Conservation (phyloP, 2,888 invertebrate genomes). For the Gymnosoma rotundatum region DNA sequence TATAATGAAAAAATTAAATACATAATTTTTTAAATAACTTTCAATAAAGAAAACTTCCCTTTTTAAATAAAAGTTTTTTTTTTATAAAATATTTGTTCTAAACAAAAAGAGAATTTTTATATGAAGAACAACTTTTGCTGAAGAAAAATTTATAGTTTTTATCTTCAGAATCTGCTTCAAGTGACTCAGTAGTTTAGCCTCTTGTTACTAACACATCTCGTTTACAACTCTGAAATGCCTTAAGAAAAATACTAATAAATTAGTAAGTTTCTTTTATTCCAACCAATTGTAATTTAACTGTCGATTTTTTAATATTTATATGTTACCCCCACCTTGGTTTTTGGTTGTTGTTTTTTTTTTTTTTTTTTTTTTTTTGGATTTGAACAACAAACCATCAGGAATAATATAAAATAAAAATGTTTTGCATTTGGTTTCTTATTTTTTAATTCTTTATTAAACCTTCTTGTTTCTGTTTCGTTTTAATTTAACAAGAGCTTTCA, state of each 20-base stretch:
- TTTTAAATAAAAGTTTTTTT: too few species aligned
- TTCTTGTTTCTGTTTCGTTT: slow-evolving; percentile 28
- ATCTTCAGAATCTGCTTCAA: neutral
- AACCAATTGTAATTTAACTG: slow-evolving; percentile 48
- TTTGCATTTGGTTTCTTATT: slow-evolving; percentile 31
- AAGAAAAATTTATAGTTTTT: too few species aligned
- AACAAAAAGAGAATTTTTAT: too few species aligned
- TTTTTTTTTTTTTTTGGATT: too few species aligned
- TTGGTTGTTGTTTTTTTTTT: slow-evolving; percentile 20
- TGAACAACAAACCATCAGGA: too few species aligned
- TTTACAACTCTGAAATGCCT: neutral
- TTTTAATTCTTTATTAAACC: slow-evolving; percentile 3
- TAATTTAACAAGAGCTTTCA: slow-evolving; percentile 70
- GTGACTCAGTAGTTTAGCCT: neutral
- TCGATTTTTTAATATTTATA: slow-evolving; percentile 40
- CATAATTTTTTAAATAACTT: too few species aligned
- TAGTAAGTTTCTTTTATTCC: neutral
- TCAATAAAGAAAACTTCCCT: too few species aligned
- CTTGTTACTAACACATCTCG: neutral
- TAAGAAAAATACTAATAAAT: neutral
- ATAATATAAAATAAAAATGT: slow-evolving; percentile 7
- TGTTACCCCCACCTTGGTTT: slow-evolving; percentile 24
- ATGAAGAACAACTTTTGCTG: too few species aligned
- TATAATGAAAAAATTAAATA: too few species aligned
- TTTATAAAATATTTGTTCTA: too few species aligned